These are phyloP conservation scores for Barypeithes pellucidus DNA, from an alignment of 2,888 invertebrate genomes.

Conservation along the genomic window DNA sequence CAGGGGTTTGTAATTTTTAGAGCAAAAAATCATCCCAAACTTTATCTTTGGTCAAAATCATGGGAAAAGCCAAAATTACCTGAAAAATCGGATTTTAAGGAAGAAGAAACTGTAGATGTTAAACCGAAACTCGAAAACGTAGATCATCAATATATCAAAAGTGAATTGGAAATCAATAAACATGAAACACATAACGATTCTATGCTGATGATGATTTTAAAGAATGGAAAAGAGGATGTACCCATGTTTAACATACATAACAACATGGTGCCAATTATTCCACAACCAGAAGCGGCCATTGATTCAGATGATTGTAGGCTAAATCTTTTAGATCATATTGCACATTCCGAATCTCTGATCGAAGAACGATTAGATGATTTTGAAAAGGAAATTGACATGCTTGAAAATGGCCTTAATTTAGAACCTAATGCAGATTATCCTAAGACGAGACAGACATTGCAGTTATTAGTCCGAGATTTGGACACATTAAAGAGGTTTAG, in stretches of 20 bases:
- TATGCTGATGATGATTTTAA: slow-evolving; percentile 65
- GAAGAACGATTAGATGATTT: slow-evolving; percentile 82
- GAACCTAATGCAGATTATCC: slow-evolving; percentile 76
- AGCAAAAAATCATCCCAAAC: slow-evolving; percentile 87
- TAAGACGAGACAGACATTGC: slow-evolving; percentile 81
- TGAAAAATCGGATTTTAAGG: slow-evolving; percentile 60
- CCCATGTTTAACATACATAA: slow-evolving; percentile 62
- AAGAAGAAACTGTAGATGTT: slow-evolving; percentile 36
- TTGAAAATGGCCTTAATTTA: slow-evolving; percentile 75
- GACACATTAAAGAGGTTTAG: slow-evolving; percentile 74
- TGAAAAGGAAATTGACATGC: slow-evolving; percentile 83
- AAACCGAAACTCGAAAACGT: slow-evolving; percentile 57
- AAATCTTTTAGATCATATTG: slow-evolving; percentile 84
- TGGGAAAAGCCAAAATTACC: slow-evolving; percentile 78
- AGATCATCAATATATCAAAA: slow-evolving; percentile 57
- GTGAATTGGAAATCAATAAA: slow-evolving; percentile 54
- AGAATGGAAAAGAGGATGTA: slow-evolving; percentile 59
- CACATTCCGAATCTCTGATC: slow-evolving; percentile 82
- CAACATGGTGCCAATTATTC: slow-evolving; percentile 70
- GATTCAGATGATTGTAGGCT: slow-evolving; percentile 85
- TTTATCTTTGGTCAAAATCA: slow-evolving; percentile 89
- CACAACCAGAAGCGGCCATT: slow-evolving; percentile 88
- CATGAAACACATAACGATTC: slow-evolving; percentile 59
- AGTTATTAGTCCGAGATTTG: slow-evolving; percentile 83
- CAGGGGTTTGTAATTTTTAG: slow-evolving; percentile 65